Conservation (phyloP, 2,113 vertebrate species). For the Anoplopoma fimbria region DNA sequence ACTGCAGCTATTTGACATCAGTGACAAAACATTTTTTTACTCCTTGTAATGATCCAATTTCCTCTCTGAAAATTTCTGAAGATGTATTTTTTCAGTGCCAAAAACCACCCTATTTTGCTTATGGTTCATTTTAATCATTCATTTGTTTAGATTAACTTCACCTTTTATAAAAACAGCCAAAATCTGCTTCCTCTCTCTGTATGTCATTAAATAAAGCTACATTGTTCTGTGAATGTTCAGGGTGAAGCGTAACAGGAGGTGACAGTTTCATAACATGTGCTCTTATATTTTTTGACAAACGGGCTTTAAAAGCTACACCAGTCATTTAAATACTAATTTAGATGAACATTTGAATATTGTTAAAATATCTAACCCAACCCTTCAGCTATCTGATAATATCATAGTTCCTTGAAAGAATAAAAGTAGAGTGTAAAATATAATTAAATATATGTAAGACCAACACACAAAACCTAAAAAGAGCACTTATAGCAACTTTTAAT, state of each 20-base stretch:
- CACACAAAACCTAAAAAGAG: too few relatives aligned
- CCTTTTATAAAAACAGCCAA: not conserved
- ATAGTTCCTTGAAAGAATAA: too few relatives aligned
- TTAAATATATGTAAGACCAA: not conserved
- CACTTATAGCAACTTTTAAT: too few relatives aligned
- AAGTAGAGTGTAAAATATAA: too few relatives aligned
- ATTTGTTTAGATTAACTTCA: not conserved
- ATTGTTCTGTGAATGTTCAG: too few relatives aligned
- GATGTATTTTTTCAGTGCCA: not conserved
- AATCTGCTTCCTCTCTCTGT: not conserved
- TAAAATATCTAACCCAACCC: too few relatives aligned
- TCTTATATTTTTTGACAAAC: not conserved
- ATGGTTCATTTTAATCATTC: not conserved
- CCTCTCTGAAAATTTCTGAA: not conserved
- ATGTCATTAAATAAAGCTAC: too few relatives aligned
- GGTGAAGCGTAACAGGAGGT: not conserved
- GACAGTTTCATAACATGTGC: constrained; percentile 1
- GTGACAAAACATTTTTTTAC: not conserved
- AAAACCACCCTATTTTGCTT: not conserved
- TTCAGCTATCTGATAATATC: too few relatives aligned
- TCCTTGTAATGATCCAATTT: not conserved
- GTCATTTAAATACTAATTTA: not conserved
- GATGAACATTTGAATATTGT: too few relatives aligned
- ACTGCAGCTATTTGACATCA: not conserved
- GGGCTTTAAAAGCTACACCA: not conserved